Conservation (phyloP, 35 echinoderm and acorn worm species). For the Stichopus chloronotus region DNA sequence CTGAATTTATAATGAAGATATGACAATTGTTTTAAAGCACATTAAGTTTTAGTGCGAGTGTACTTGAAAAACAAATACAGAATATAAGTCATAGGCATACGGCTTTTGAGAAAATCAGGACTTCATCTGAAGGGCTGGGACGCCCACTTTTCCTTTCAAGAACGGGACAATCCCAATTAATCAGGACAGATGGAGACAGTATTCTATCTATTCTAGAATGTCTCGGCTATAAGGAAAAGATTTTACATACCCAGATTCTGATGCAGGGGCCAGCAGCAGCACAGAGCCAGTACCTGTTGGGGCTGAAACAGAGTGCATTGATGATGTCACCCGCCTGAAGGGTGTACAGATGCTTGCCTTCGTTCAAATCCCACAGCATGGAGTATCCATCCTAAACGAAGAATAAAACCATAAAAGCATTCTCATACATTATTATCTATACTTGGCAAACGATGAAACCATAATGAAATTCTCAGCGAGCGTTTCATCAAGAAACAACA, state of each 20-base stretch:
- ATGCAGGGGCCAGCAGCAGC: constrained; percentile 91
- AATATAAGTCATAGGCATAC: too few relatives aligned
- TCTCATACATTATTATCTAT: not conserved
- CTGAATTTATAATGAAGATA: too few relatives aligned
- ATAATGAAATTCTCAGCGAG: not conserved
- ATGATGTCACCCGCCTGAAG: constrained; percentile 81
- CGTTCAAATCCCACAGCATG: constrained; percentile 98
- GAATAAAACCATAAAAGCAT: not conserved
- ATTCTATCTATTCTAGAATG: too few relatives aligned
- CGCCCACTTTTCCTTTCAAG: too few relatives aligned
- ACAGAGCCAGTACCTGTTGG: constrained; percentile 99
- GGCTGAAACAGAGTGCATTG: constrained; percentile 97
- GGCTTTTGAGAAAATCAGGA: too few relatives aligned
- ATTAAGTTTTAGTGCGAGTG: too few relatives aligned
- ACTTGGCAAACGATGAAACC: not conserved
- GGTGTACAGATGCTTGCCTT: constrained; percentile 96
- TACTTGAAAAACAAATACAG: too few relatives aligned
- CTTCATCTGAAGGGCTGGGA: too few relatives aligned
- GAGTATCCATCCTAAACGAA: constrained; percentile 85
- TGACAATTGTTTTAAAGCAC: too few relatives aligned
- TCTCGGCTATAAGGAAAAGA: too few relatives aligned
- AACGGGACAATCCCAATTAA: too few relatives aligned
- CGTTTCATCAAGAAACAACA: not conserved
- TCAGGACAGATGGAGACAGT: too few relatives aligned
- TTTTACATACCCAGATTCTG: constrained; percentile 90